phyloP scores from a whole-genome alignment of 2,888 invertebrate genomes.

The Eupsilia transversa region DNA sequence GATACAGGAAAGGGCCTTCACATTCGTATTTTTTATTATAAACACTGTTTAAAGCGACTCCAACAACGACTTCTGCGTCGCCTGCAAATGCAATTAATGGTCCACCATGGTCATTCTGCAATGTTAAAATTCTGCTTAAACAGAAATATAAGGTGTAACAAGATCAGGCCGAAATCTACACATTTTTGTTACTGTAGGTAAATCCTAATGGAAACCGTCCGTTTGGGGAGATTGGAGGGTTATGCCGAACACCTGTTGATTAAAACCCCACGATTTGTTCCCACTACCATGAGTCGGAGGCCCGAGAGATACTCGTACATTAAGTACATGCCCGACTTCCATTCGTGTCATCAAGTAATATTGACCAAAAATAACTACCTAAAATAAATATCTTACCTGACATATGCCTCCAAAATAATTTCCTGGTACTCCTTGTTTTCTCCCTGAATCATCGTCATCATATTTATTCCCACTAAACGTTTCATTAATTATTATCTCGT shows the following conservation, averaged over 20 bases:
- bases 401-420: conserved; percentile 34
- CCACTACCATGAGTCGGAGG: background rate
- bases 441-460: background rate
- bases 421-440: conserved; percentile 1
- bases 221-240: background rate
- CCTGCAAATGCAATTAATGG: conserved; percentile 72
- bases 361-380: background rate
- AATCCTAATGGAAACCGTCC: background rate
- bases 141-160: background rate
- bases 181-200: background rate
- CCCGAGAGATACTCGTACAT: background rate
- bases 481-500: background rate
- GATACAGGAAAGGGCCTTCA: conserved; percentile 71
- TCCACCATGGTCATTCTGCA: conserved; percentile 77
- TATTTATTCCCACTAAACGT: background rate
- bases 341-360: background rate
- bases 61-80: conserved; percentile 67
- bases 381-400: conserved; percentile 34
- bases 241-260: background rate
- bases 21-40: conserved; percentile 64
- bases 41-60: conserved; percentile 69
- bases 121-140: background rate
- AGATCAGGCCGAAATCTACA: background rate
- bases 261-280: background rate
- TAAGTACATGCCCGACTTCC: background rate